These are phyloP conservation scores for Apteryx owenii DNA, from an alignment of 2,113 vertebrate genomes.

Conservation along the genomic window DNA sequence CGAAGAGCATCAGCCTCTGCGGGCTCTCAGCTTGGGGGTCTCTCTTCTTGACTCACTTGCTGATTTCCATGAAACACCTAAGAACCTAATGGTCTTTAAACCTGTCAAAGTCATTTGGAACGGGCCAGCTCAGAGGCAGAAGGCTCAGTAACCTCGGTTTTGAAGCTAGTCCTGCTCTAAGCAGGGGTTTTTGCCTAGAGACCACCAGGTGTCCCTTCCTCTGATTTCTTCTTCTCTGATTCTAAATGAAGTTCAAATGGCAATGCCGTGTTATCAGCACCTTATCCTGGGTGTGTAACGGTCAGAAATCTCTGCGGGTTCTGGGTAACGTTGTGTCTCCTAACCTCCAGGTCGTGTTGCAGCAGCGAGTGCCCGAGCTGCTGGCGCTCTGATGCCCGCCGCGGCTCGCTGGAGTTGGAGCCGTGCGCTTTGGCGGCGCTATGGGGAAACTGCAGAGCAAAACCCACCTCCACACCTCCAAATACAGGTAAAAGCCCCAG, in stretches of 20 bases:
- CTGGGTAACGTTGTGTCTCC: not conserved
- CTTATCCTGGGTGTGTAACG: not conserved
- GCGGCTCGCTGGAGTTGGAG: not conserved
- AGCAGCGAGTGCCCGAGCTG: not conserved
- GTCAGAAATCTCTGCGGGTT: not conserved
- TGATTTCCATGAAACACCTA: not conserved
- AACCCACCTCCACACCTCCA: conserved; percentile 79
- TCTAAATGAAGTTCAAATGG: not conserved
- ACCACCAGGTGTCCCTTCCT: not conserved
- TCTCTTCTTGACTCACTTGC: too few species aligned
- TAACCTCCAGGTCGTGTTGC: not conserved
- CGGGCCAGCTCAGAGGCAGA: not conserved
- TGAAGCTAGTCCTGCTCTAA: not conserved
- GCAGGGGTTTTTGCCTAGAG: not conserved
- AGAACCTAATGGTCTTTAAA: not conserved
- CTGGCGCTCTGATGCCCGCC: not conserved
- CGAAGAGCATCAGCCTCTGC: not conserved
- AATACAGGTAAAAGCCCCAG: conserved; percentile 82
- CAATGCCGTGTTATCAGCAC: not conserved
- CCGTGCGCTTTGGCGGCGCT: not conserved
- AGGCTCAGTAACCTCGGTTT: not conserved
- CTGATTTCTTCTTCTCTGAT: not conserved
- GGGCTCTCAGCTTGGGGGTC: not conserved
- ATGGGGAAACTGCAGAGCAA: conserved; percentile 98
- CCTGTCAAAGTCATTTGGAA: not conserved